Conservation (phyloP, 2,113 vertebrate species). For the Himantopus leucocephalus region DNA sequence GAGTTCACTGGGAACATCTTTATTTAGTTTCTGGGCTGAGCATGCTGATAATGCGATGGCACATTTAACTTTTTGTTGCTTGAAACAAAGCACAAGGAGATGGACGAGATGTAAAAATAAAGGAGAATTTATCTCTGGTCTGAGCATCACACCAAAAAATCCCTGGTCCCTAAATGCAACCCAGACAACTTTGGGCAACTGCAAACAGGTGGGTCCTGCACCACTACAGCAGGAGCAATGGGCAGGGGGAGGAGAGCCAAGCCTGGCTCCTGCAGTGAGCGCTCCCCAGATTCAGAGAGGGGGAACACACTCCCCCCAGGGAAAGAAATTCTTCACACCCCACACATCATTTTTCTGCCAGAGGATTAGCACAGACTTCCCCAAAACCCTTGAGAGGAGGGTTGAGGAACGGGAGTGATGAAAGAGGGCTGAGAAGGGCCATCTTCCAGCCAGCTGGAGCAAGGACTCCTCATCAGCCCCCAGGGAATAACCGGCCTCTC, state of each 20-base stretch:
- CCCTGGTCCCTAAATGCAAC: background rate
- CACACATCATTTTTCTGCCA: background rate
- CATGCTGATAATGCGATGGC: background rate
- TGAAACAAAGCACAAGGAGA: background rate
- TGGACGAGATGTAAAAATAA: background rate
- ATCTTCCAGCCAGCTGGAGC: background rate
- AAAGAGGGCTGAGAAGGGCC: background rate
- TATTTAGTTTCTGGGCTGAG: constrained; percentile 14
- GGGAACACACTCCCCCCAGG: background rate
- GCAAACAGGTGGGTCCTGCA: background rate
- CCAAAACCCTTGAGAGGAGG: background rate
- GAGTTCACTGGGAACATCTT: constrained; percentile 25
- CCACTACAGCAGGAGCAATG: accelerated
- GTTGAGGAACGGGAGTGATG: background rate
- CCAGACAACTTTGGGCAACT: background rate
- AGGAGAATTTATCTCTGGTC: background rate
- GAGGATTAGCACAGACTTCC: background rate
- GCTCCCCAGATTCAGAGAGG: background rate
- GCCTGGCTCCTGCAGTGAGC: accelerated
- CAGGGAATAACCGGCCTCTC: background rate
- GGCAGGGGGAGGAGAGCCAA: background rate
- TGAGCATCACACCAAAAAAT: background rate
- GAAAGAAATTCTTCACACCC: background rate
- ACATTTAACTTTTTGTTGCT: background rate
- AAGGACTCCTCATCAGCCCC: background rate